Evolutionary conservation across 2,797 vertebrate genomes (phyloP), one percentile per base, ranked within the genome.

Genomic region (Chloroceryle amazona): DNA sequence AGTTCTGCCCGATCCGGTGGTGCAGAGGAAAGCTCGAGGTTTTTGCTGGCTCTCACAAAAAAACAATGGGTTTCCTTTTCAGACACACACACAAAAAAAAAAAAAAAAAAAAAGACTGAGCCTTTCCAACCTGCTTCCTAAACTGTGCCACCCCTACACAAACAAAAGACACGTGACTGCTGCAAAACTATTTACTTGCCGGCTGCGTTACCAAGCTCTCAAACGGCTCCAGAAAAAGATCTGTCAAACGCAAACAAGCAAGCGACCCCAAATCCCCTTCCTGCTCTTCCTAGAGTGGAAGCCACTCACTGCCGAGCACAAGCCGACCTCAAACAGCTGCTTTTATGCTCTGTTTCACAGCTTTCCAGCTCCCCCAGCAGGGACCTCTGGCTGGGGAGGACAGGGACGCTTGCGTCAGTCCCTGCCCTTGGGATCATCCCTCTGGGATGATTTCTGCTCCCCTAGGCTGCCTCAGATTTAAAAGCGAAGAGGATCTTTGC

Each of bases 41-140:
- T 92, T 49, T 79, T 72, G 49, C 54, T 26, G 92, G 55, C 62
- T 91, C 61, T 67, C 57, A 8, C 3, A 10, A 20, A 57, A 57
- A 81, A 90, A 94, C 93, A 96, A 96, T 86, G 81, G n/a, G 79
- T 57, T 94, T 95, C 88, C 88, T 88, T 95, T 85, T 44, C 23
- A 91, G 67, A 19, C 21, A 12, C n/a, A n/a, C n/a, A 9, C 21
- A 33, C 23, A 72, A 39, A 67, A 52, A 35, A 15, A 54, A 23
- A 49, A 58, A 49, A 15, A 22, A 35, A 5, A 11, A 58, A 71
- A 73, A 75, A 49, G 42, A 62, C 60, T 13, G 33, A 88, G 68
- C 90, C 86, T 83, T 92, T 41, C 71, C 84, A 95, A 80, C 58
- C 44, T 67, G 75, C 31, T 28, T 90, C 86, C 80, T 79, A 60